Evolutionary conservation across 2,888 invertebrate genomes (phyloP).

Genomic region (Mesorhabditis belari): DNA sequence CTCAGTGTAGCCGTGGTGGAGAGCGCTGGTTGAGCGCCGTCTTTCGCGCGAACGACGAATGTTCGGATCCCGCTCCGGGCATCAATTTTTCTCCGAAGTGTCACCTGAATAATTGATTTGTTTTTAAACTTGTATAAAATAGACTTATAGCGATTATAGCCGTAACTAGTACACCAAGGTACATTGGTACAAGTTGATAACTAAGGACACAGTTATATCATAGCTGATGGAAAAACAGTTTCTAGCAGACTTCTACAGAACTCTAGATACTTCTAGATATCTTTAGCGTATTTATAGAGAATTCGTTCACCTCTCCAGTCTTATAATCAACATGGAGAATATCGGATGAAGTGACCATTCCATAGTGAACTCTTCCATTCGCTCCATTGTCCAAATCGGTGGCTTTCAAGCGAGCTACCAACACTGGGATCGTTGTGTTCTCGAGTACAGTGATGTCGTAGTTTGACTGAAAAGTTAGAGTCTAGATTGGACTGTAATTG

Average conservation of each 20-base stretch:
- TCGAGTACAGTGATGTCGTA: constrained; percentile 63
- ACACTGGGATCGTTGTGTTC: constrained; percentile 76
- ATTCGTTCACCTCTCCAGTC: constrained; percentile 69
- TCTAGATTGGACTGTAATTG: background rate
- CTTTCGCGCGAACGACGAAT: constrained; percentile 84
- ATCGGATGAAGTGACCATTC: constrained; percentile 85
- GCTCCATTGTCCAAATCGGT: constrained; percentile 84
- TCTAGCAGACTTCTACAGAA: too few species aligned
- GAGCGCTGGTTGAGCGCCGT: constrained; percentile 84
- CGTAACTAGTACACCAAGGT: too few species aligned
- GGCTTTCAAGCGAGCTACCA: constrained; percentile 69
- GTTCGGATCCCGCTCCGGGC: constrained; percentile 56
- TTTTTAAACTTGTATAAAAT: too few species aligned
- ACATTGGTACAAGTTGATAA: too few species aligned
- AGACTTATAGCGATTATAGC: too few species aligned
- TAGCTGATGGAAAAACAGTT: too few species aligned
- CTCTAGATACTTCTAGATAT: too few species aligned
- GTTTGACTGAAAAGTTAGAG: constrained; percentile 6
- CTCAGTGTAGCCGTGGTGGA: constrained; percentile 90
- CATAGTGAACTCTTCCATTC: constrained; percentile 80
- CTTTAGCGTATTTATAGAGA: too few species aligned
- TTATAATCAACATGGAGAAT: constrained; percentile 84
- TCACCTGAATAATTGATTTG: constrained; percentile 14
- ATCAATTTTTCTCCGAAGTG: constrained; percentile 31
- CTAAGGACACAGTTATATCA: too few species aligned